Conservation (phyloP, 30 jellyfish, hydroid and myxozoan species). For the Catostylus mosaicus region DNA sequence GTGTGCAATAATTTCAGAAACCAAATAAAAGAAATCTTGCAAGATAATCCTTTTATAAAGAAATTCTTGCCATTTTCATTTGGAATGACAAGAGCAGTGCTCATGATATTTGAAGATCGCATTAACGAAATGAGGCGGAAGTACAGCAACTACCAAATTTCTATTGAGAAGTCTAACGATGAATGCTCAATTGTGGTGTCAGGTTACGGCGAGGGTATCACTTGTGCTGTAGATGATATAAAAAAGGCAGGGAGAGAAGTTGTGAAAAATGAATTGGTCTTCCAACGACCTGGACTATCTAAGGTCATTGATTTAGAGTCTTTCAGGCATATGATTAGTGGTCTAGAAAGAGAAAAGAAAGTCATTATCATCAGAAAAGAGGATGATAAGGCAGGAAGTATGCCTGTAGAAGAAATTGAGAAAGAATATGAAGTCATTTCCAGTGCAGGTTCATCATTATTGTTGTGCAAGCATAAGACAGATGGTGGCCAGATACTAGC, state of each 20-base stretch:
- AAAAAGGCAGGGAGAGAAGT: not conserved
- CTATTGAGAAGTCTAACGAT: not conserved
- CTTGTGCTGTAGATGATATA: not conserved
- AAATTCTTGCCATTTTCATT: not conserved
- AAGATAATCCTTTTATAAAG: conserved; percentile 17
- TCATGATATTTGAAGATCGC: not conserved
- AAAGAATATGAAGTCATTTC: not conserved
- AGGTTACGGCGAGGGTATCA: conserved; percentile 20
- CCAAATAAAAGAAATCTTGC: not conserved
- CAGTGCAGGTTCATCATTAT: not conserved
- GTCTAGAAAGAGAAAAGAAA: conserved; percentile 16
- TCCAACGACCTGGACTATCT: conserved; percentile 44
- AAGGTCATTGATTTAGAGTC: not conserved
- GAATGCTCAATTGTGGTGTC: conserved; percentile 15
- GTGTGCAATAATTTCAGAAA: not conserved
- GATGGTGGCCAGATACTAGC: conserved; percentile 8
- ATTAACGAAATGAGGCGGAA: not conserved
- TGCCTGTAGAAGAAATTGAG: conserved; percentile 8
- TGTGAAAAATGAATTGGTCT: not conserved
- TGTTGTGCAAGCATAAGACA: conserved; percentile 8
- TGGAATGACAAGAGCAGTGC: conserved; percentile 29
- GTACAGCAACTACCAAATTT: not conserved
- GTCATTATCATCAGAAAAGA: conserved; percentile 23
- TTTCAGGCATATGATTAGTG: not conserved
- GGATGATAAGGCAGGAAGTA: conserved; percentile 9